These are phyloP conservation scores for Hycleus phaleratus DNA, from an alignment of 1,140 invertebrate genomes.

Conservation along the genomic window DNA sequence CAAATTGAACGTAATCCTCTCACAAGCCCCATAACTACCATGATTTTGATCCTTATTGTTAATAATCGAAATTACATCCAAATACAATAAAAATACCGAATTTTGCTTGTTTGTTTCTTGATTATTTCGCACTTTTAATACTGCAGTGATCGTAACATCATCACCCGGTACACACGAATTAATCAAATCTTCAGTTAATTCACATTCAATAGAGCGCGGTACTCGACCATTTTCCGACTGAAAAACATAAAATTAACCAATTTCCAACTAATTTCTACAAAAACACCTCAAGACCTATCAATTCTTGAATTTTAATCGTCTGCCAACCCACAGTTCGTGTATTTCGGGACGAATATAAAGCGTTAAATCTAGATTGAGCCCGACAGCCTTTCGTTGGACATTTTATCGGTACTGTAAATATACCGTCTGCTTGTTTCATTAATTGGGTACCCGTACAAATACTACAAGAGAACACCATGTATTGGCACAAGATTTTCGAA, in stretches of 20 bases:
- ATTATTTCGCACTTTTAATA: conserved; percentile 44
- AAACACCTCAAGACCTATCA: conserved; percentile 50
- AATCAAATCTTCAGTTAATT: conserved; percentile 80
- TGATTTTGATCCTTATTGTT: conserved; percentile 57
- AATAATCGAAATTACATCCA: conserved; percentile 67
- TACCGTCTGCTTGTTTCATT: conserved; percentile 54
- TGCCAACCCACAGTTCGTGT: conserved; percentile 72
- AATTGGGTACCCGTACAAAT: conserved; percentile 58
- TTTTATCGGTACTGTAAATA: conserved; percentile 48
- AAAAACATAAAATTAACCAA: conserved; percentile 11
- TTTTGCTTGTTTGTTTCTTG: conserved; percentile 43
- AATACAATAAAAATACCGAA: conserved; percentile 62
- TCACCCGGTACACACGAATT: conserved; percentile 82
- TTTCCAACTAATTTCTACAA: background rate
- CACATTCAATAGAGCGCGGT: conserved; percentile 80
- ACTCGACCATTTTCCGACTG: conserved; percentile 64
- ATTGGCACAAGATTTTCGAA: conserved; percentile 63
- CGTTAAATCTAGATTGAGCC: conserved; percentile 56
- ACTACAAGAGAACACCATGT: conserved; percentile 73
- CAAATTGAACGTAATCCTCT: conserved; percentile 52
- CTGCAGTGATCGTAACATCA: conserved; percentile 77
- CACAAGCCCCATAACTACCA: conserved; percentile 38
- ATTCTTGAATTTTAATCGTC: conserved; percentile 73
- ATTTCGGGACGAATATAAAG: conserved; percentile 57
- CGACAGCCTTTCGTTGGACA: conserved; percentile 51